phyloP scores from a whole-genome alignment of 2,888 invertebrate genomes.

The Caenorhabditis afra region DNA sequence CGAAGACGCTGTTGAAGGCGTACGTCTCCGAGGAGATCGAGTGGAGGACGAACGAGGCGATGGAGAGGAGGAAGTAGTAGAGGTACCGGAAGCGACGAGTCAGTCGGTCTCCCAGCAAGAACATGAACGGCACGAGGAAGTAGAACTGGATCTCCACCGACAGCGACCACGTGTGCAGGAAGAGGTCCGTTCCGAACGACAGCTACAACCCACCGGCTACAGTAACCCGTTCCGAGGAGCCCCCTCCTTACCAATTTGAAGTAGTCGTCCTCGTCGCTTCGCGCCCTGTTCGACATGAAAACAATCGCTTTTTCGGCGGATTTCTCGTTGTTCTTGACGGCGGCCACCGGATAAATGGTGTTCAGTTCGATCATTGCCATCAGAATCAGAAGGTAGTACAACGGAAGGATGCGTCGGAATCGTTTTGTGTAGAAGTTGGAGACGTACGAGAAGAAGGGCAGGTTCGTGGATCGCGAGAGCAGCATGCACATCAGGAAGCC shows the following conservation, averaged over 20 bases:
- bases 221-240: too few species aligned
- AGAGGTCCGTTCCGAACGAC: constrained; percentile 55
- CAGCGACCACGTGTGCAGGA: constrained; percentile 71
- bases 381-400: constrained; percentile 35
- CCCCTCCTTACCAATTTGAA: constrained; percentile 21
- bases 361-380: constrained; percentile 18
- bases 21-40: background rate
- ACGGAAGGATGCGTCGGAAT: constrained; percentile 45
- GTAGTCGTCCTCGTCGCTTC: constrained; percentile 44
- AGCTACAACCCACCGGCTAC: constrained; percentile 32
- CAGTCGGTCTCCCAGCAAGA: constrained; percentile 43
- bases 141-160: constrained; percentile 69
- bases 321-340: constrained; percentile 21
- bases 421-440: constrained; percentile 33
- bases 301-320: constrained; percentile 41
- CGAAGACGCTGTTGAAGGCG: constrained; percentile 55
- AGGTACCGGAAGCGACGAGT: constrained; percentile 4
- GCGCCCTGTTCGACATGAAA: constrained; percentile 42
- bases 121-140: constrained; percentile 56
- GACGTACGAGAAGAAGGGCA: background rate
- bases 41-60: constrained; percentile 11
- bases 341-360: constrained; percentile 17
- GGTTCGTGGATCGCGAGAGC: constrained; percentile 25
- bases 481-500: constrained; percentile 52
- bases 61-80: constrained; percentile 15